Conservation (phyloP, 2,113 vertebrate genomes). For the Sinocyclocheilus anophthalmus region DNA sequence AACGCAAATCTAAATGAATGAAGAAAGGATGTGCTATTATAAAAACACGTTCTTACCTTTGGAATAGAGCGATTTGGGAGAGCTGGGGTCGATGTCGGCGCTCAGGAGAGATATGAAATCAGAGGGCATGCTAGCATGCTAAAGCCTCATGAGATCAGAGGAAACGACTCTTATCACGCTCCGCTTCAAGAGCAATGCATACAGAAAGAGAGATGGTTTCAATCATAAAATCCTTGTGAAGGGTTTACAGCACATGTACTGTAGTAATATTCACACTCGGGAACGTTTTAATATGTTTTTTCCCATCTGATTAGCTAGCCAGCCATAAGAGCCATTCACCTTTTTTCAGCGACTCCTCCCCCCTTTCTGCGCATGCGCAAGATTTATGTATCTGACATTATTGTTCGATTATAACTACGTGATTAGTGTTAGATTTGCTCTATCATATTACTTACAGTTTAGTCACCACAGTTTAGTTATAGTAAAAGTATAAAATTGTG, state of each 20-base stretch:
- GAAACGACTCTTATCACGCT: constrained; percentile 72
- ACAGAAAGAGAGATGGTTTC: not conserved
- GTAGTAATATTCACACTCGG: not conserved
- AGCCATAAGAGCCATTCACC: constrained; percentile 52
- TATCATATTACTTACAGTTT: not conserved
- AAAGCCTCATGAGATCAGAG: constrained; percentile 78
- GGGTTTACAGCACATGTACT: not conserved
- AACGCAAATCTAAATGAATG: not conserved
- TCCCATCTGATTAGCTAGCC: constrained; percentile 47
- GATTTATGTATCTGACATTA: not conserved
- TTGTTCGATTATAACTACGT: not conserved
- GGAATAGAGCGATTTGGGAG: constrained; percentile 91
- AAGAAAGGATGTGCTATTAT: not conserved
- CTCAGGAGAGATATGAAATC: constrained; percentile 95
- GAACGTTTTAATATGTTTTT: constrained; percentile 16
- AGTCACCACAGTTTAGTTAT: not conserved
- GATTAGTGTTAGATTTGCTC: not conserved
- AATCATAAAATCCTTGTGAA: constrained; percentile 5
- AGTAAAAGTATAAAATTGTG: too few species aligned
- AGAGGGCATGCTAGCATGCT: constrained; percentile 87
- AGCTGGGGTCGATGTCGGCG: constrained; percentile 93
- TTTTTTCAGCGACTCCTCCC: constrained; percentile 55
- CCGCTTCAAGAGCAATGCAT: constrained; percentile 10
- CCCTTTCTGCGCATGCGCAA: constrained; percentile 56
- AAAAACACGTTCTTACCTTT: constrained; percentile 82